Conservation (phyloP, 2,888 invertebrate genomes). For the Erynnis tages region DNA sequence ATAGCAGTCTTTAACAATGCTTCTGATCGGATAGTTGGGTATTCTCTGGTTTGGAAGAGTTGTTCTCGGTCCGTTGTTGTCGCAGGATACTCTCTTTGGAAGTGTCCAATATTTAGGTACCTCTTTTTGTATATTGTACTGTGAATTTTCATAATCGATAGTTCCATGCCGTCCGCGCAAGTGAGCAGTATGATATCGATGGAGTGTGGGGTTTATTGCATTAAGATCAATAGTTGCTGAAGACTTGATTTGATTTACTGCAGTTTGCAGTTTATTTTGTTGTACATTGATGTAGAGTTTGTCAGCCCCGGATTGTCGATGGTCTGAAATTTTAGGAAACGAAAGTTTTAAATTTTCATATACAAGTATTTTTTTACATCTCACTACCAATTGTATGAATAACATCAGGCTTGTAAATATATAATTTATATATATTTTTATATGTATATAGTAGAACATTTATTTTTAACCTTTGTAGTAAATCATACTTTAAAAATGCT, state of each 20-base stretch:
- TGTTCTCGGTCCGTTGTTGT: conserved; percentile 40
- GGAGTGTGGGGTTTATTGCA: conserved; percentile 54
- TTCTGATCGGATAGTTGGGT: conserved; percentile 45
- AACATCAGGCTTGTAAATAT: not conserved
- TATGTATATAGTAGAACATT: not conserved
- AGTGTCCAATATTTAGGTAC: conserved; percentile 83
- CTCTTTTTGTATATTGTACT: conserved; percentile 44
- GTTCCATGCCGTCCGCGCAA: conserved; percentile 61
- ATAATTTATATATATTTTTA: not conserved
- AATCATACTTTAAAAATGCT: too few species aligned
- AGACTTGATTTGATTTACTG: conserved; percentile 12
- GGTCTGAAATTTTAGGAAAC: conserved; percentile 68
- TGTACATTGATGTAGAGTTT: conserved; percentile 60
- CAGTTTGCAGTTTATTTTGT: conserved; percentile 43
- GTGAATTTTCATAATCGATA: conserved; percentile 54
- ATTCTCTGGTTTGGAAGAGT: conserved; percentile 39
- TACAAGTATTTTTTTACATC: not conserved
- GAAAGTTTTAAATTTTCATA: not conserved
- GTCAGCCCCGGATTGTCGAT: conserved; percentile 85
- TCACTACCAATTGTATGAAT: not conserved
- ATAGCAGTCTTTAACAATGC: conserved; percentile 37
- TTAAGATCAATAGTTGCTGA: conserved; percentile 51
- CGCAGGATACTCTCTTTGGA: conserved; percentile 62
- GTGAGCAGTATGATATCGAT: conserved; percentile 59
- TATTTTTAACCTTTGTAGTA: conserved; percentile 16